Evolutionary conservation across 2,113 vertebrate species (phyloP).

Genomic region (Stictonetta naevosa): DNA sequence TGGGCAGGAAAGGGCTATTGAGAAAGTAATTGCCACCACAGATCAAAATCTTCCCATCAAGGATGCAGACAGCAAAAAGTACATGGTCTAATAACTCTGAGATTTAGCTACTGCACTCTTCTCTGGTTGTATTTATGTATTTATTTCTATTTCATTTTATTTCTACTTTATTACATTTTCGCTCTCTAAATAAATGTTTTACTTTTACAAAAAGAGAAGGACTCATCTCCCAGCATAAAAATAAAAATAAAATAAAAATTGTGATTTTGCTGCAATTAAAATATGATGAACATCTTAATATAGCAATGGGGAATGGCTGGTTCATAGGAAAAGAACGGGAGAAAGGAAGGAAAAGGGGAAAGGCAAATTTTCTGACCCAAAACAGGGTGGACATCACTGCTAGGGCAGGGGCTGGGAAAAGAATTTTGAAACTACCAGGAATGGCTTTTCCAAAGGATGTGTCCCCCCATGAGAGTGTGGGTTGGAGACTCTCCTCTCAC

Average conservation of each 20-base stretch:
- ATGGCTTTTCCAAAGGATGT: not conserved
- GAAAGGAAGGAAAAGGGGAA: not conserved
- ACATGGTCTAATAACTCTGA: not conserved
- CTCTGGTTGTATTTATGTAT: not conserved
- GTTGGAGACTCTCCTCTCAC: not conserved
- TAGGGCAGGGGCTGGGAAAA: not conserved
- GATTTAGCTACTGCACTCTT: not conserved
- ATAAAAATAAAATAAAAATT: not conserved
- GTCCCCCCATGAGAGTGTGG: accelerated
- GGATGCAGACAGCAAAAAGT: not conserved
- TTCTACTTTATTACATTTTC: not conserved
- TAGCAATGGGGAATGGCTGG: not conserved
- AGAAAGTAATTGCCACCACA: not conserved
- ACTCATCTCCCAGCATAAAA: not conserved
- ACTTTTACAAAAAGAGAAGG: not conserved
- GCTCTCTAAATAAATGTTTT: not conserved
- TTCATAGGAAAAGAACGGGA: not conserved
- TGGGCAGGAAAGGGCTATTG: not conserved
- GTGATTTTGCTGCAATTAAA: not conserved
- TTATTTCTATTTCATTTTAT: not conserved
- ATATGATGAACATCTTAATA: not conserved
- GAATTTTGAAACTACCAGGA: not conserved
- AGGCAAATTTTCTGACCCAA: not conserved
- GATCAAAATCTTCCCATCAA: not conserved
- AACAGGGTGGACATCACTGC: not conserved